Percentiles rank a stretch among this genome's conserved stretches.
Conservation (phyloP, 1,140 invertebrate genomes). For the Teleogryllus occipitalis region DNA sequence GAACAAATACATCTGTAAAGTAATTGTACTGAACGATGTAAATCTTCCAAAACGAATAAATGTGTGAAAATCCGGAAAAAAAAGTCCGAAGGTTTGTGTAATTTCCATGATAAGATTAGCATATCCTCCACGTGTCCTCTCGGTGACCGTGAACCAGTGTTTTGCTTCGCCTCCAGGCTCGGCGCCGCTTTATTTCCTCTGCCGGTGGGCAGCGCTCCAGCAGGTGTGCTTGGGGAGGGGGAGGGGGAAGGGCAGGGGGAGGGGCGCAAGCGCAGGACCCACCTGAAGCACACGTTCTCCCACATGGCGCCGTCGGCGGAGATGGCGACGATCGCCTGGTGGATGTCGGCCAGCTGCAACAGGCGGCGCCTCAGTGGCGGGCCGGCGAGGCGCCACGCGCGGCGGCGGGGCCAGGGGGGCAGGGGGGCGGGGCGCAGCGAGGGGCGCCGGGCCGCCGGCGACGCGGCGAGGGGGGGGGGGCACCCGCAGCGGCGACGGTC, state of each 20-base stretch:
- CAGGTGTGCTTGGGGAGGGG: too few species aligned
- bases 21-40: too few species aligned
- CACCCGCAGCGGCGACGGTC: neutral
- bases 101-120: too few species aligned
- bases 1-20: too few species aligned
- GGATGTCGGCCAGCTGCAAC: slow-evolving; percentile 25
- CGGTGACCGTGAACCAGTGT: too few species aligned
- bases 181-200: too few species aligned
- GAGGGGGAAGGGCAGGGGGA: slow-evolving; percentile 45
- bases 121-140: too few species aligned
- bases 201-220: too few species aligned
- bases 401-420: slow-evolving; percentile 37
- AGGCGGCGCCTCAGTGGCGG: neutral
- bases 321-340: slow-evolving; percentile 23
- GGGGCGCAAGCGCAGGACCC: slow-evolving; percentile 40
- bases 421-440: slow-evolving; percentile 57
- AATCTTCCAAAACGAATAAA: too few species aligned
- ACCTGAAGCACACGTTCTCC: slow-evolving; percentile 58
- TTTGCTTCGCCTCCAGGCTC: too few species aligned
- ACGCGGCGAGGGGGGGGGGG: slow-evolving; percentile 31
- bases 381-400: neutral
- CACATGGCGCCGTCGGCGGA: slow-evolving; percentile 35
- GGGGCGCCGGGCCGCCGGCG: slow-evolving; percentile 49
- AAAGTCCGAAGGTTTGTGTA: too few species aligned
- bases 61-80: too few species aligned